Base-by-base conservation (phyloP, 1,140 invertebrate species). In the Cephus cinctus region DNA sequence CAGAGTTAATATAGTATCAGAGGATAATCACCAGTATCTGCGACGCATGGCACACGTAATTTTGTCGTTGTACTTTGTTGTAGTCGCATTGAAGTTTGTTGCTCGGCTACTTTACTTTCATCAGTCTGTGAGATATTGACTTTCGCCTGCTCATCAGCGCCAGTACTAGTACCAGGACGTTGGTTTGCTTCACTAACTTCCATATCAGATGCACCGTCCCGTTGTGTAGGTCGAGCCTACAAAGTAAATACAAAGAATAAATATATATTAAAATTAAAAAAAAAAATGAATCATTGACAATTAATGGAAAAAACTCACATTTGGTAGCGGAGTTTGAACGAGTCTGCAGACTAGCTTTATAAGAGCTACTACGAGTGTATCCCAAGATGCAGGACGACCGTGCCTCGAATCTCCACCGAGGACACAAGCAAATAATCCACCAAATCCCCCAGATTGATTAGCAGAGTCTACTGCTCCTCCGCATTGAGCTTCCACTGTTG, bases 101-200 rank as follows among this genome's bases (percentile, higher is more conserved):
- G 79, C 57, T 86, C 84, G 22, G 86, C 85, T 1, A 80, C 84
- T 77, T 91, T 90, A 54, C 83, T 87, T 69, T 90, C 88, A 61
- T 92, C 88, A 0, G 88, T 90, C 76, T 90, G 86, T 2, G 79
- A 80, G 11, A 54, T 76, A 42, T 70, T 69, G 18, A 63, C 54
- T 22, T 65, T 64, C n/a, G 59, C 41, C 43, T 70, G 64, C 35
- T 31, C 43, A 14, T 71, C 65, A 12, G 21, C 56, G n/a, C 18
- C 15, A n/a, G 57, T 57, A 25, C 23, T 52, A 8, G 55, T 51
- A 11, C 23, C 38, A 6, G 48, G 38, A 20, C 45, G 48, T 32
- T 52, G 50, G 5, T 12, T 43, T 2, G 42, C 42, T 22, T 75
- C 70, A 9, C 59, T 61, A 11, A 66, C 25, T 57, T 72, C 69